Evolutionary conservation across 2,888 invertebrate genomes (phyloP).

Genomic region (Philonicus albiceps): DNA sequence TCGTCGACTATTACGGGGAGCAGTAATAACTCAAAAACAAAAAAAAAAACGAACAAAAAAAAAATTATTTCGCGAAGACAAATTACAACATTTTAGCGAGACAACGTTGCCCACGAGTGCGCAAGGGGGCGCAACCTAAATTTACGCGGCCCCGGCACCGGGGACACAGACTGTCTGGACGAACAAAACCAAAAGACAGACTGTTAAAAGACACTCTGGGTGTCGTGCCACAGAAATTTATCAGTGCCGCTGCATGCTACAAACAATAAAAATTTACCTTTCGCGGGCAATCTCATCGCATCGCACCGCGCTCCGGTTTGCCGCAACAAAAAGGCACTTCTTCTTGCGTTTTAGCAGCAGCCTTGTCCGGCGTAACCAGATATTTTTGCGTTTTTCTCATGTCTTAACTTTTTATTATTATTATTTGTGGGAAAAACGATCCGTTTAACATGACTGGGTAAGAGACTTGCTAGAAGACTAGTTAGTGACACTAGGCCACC

Average conservation of each 20-base stretch:
- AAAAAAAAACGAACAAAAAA: too few relatives aligned
- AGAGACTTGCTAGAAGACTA: neutral
- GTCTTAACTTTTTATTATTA: neutral
- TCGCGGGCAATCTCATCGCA: neutral
- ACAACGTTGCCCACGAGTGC: neutral
- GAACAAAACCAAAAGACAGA: neutral
- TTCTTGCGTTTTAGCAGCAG: neutral
- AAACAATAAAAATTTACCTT: neutral
- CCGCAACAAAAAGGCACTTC: neutral
- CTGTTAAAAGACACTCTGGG: neutral
- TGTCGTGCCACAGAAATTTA: neutral
- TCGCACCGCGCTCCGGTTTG: neutral
- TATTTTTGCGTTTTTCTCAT: neutral
- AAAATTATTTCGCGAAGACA: neutral
- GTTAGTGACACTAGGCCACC: neutral
- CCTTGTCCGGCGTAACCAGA: conserved; percentile 34
- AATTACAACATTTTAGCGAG: neutral
- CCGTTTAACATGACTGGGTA: conserved; percentile 7
- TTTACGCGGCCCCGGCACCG: neutral
- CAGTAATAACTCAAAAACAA: neutral
- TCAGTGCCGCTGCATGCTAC: neutral
- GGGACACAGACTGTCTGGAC: neutral
- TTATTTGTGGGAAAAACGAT: neutral
- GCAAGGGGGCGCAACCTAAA: neutral
- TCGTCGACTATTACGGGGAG: neutral